Conservation (phyloP, 30 jellyfish, hydroid and myxozoan species). For the Catostylus mosaicus region DNA sequence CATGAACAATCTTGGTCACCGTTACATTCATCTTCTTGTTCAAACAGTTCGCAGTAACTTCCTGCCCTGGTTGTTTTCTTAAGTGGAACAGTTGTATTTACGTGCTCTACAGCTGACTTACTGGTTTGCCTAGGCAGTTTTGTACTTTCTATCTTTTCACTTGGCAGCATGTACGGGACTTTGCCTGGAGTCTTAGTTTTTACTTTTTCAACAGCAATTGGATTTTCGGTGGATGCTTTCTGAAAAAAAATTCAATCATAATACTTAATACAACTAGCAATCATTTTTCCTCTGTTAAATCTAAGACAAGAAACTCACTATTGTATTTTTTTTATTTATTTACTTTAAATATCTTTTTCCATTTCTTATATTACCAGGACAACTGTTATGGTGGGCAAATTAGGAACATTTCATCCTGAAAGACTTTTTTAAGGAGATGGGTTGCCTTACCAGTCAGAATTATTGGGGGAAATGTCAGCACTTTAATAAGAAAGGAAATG, state of each 20-base stretch:
- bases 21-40: slow-evolving; percentile 73
- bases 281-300: too few species aligned
- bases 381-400: too few species aligned
- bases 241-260: background rate
- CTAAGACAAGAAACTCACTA: too few species aligned
- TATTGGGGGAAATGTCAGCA: too few species aligned
- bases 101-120: background rate
- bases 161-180: background rate
- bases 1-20: slow-evolving; percentile 85
- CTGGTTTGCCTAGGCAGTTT: background rate
- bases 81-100: background rate
- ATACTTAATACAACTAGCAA: too few species aligned
- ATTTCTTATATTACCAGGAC: too few species aligned
- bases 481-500: too few species aligned
- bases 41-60: slow-evolving; percentile 64
- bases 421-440: too few species aligned
- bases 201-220: background rate
- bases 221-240: background rate
- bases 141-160: background rate
- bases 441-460: too few species aligned
- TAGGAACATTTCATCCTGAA: too few species aligned
- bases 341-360: too few species aligned
- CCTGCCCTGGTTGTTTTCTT: slow-evolving; percentile 16
- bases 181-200: background rate
- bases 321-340: too few species aligned